phyloP scores from a whole-genome alignment of 2,113 vertebrate species.

The Cygnus atratus region DNA sequence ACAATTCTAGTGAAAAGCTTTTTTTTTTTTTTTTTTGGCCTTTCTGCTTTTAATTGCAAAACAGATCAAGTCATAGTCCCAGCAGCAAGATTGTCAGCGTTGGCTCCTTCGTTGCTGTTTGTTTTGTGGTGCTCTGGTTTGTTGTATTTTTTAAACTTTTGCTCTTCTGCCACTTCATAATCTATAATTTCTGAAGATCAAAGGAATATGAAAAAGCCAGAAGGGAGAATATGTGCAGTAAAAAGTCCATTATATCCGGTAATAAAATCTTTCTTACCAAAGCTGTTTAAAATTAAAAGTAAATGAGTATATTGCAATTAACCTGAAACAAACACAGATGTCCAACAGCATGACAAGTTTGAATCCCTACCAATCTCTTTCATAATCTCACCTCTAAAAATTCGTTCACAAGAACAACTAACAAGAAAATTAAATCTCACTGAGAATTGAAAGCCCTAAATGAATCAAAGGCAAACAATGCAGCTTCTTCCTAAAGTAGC shows the following conservation, averaged over 20 bases:
- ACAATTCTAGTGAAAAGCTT: background rate
- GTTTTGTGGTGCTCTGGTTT: background rate
- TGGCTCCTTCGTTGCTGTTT: too few species aligned
- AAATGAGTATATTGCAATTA: background rate
- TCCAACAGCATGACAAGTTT: background rate
- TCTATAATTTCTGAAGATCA: background rate
- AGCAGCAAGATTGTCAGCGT: background rate
- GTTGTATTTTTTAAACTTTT: background rate
- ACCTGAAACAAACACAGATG: background rate
- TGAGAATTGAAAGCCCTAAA: background rate
- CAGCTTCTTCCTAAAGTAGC: background rate
- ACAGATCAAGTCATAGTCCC: background rate
- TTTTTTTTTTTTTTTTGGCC: background rate
- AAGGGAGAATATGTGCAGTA: background rate
- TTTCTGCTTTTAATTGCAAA: background rate
- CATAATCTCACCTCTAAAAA: background rate
- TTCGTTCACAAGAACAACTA: background rate
- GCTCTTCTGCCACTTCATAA: background rate
- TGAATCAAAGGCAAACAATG: background rate
- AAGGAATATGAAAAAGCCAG: background rate
- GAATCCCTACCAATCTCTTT: background rate
- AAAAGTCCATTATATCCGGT: background rate
- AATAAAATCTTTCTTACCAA: background rate
- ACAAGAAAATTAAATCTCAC: background rate
- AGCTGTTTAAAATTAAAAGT: background rate